phyloP scores from a whole-genome alignment of 2,113 vertebrate species.

The Cnemophilus loriae region DNA sequence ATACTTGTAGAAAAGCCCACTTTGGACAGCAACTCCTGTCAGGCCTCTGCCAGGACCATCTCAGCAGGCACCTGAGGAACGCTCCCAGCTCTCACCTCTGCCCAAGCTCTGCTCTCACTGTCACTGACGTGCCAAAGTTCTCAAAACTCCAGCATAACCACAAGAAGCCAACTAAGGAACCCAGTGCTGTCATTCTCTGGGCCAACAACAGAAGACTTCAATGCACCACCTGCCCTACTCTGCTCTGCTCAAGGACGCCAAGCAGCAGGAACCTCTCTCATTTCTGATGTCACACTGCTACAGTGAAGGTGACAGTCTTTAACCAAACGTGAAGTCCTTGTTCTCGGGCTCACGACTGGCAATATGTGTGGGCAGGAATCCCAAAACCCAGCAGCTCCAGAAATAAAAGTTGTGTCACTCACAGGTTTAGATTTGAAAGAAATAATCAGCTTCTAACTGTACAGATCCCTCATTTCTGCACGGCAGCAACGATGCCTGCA shows the following conservation, averaged over 20 bases:
- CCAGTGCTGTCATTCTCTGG: background rate
- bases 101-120: background rate
- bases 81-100: accelerated
- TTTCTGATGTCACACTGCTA: background rate
- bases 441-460: background rate
- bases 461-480: background rate
- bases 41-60: background rate
- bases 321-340: background rate
- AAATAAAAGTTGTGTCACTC: background rate
- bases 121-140: background rate
- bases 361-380: background rate
- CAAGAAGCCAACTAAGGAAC: background rate
- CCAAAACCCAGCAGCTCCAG: background rate
- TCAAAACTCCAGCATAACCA: background rate
- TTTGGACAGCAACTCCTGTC: accelerated
- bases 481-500: background rate
- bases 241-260: background rate
- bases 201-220: background rate
- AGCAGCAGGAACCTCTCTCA: background rate
- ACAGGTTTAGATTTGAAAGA: background rate
- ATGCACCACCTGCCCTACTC: background rate
- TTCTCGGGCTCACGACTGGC: background rate
- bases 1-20: background rate
- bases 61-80: background rate
- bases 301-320: background rate